phyloP scores from a whole-genome alignment of 92 coral and sea anemone genomes.

The Porites cylindrica region DNA sequence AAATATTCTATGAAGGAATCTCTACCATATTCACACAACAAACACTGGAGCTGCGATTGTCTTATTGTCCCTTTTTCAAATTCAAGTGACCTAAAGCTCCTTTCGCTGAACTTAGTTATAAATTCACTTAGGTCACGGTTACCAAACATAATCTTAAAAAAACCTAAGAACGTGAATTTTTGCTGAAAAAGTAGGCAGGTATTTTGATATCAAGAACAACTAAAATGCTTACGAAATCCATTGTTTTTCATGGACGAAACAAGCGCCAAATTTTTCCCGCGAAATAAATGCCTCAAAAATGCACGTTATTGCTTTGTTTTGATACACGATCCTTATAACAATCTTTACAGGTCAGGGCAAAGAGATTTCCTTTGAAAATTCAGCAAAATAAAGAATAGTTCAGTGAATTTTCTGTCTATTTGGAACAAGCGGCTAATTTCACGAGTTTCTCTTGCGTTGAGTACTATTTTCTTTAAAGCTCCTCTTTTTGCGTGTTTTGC shows the following conservation, averaged over 20 bases:
- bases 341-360: neutral
- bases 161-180: neutral
- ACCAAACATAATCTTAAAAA: neutral
- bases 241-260: neutral
- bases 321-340: constrained; percentile 12
- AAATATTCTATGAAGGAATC: too few relatives aligned
- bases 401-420: too few relatives aligned
- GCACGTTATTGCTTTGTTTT: neutral
- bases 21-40: too few relatives aligned
- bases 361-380: neutral
- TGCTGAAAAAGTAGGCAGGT: neutral
- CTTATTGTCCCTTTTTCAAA: neutral
- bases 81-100: neutral
- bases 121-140: constrained; percentile 5
- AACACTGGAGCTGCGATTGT: too few relatives aligned
- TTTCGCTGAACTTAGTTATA: constrained; percentile 1
- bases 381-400: neutral
- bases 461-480: neutral
- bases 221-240: neutral
- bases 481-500: neutral
- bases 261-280: constrained; percentile 12
- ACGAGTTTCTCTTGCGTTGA: neutral
- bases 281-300: neutral
- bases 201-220: neutral
- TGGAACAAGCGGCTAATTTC: neutral